Conservation (phyloP, 2,113 vertebrate species). For the Gyps fulvus region DNA sequence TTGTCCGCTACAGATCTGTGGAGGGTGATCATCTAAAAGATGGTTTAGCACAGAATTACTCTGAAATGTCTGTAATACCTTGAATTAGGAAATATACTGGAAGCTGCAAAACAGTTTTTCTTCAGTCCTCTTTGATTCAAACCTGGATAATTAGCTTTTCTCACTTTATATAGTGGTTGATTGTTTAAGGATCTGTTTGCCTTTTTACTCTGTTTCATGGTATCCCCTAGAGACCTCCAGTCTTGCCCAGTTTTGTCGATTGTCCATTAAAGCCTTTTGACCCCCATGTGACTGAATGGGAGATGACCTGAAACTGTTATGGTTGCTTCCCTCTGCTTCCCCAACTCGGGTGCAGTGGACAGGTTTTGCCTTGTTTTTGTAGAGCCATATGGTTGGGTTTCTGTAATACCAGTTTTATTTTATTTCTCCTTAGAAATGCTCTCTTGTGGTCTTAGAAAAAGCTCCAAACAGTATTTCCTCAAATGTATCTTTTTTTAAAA, state of each 20-base stretch:
- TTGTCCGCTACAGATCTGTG: neutral
- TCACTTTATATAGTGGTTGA: neutral
- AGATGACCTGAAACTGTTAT: too few species aligned
- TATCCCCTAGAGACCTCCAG: neutral
- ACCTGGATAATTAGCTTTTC: neutral
- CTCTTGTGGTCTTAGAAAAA: neutral
- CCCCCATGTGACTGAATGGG: neutral
- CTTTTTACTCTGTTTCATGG: neutral
- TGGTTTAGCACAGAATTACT: neutral
- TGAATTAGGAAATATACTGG: neutral
- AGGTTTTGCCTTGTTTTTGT: neutral
- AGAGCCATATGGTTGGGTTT: neutral
- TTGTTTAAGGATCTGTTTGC: neutral
- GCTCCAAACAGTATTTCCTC: neutral
- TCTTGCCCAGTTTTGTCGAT: neutral
- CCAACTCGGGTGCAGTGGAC: too few species aligned
- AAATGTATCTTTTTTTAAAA: neutral
- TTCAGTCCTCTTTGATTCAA: neutral
- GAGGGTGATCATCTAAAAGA: neutral
- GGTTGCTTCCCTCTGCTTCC: neutral
- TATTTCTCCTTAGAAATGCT: neutral
- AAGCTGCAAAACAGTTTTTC: neutral
- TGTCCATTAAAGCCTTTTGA: neutral
- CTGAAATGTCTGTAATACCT: neutral
- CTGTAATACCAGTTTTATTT: neutral